Evolutionary conservation across 2,888 invertebrate species (phyloP).

Genomic region (Macrophya alboannulata): DNA sequence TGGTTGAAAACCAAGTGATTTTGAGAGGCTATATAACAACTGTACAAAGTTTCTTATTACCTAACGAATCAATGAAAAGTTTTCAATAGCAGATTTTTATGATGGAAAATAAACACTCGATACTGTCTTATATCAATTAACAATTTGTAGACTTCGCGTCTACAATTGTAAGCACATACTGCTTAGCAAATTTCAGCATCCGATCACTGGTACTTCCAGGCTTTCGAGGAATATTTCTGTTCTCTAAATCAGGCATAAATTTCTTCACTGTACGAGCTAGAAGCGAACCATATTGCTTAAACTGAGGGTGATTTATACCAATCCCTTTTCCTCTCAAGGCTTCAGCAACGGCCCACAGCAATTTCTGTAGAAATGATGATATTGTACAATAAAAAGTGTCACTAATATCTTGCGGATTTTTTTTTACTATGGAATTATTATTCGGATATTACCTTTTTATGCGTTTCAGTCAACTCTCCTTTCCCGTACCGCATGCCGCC

Average conservation of each 20-base stretch:
- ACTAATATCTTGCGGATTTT: neutral
- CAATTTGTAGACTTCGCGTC: constrained; percentile 66
- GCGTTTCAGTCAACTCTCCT: constrained; percentile 83
- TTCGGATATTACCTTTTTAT: constrained; percentile 83
- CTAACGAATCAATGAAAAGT: neutral
- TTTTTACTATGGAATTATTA: neutral
- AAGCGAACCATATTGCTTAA: constrained; percentile 87
- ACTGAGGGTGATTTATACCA: constrained; percentile 86
- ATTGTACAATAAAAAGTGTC: constrained; percentile 14
- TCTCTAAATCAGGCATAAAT: constrained; percentile 83
- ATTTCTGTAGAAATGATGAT: constrained; percentile 82
- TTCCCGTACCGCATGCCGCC: constrained; percentile 67
- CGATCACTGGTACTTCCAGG: constrained; percentile 87
- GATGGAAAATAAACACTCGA: constrained; percentile 50
- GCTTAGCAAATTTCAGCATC: constrained; percentile 84
- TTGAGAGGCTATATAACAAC: constrained; percentile 13
- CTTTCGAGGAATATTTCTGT: constrained; percentile 78
- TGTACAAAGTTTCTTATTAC: constrained; percentile 27
- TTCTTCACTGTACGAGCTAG: constrained; percentile 87
- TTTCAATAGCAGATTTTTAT: neutral
- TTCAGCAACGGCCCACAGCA: constrained; percentile 91
- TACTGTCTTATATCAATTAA: constrained; percentile 39
- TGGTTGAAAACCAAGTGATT: neutral
- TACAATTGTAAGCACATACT: constrained; percentile 73
- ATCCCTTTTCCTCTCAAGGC: constrained; percentile 88